Evolutionary conservation across 1,140 invertebrate species (phyloP).

Genomic region (Magallana angulata): DNA sequence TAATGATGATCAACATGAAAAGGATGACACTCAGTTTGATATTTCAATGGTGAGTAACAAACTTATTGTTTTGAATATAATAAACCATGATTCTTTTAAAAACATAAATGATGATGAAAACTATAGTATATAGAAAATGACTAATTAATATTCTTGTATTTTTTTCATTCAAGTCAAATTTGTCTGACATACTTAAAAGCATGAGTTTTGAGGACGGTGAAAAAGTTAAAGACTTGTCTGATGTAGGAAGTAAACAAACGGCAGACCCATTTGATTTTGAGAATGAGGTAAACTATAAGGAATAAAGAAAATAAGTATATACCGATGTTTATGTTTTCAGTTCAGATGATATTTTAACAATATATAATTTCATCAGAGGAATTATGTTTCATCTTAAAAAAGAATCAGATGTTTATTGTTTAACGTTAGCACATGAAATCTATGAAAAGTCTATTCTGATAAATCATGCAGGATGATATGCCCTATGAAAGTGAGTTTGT

Average conservation of each 20-base stretch:
- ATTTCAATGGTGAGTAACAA: conserved; percentile 13
- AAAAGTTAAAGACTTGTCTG: background rate
- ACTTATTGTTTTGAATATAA: too few species aligned
- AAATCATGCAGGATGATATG: background rate
- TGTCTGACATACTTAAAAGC: background rate
- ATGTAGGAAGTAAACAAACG: background rate
- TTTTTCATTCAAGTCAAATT: background rate
- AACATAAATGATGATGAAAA: too few species aligned
- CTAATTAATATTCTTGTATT: background rate
- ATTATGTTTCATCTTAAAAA: background rate
- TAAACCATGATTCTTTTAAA: too few species aligned
- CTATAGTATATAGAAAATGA: background rate
- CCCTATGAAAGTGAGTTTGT: background rate
- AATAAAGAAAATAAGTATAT: too few species aligned
- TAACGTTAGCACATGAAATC: background rate
- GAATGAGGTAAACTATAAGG: background rate
- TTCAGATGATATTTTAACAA: too few species aligned
- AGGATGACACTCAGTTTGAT: background rate
- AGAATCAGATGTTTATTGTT: background rate
- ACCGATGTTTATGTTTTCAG: too few species aligned
- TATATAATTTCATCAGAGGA: background rate
- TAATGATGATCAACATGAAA: background rate
- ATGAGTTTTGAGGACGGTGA: background rate
- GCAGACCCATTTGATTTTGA: background rate
- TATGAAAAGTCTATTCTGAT: background rate